Conservation (phyloP, 2,888 invertebrate genomes). For the Synanthedon vespiformis region DNA sequence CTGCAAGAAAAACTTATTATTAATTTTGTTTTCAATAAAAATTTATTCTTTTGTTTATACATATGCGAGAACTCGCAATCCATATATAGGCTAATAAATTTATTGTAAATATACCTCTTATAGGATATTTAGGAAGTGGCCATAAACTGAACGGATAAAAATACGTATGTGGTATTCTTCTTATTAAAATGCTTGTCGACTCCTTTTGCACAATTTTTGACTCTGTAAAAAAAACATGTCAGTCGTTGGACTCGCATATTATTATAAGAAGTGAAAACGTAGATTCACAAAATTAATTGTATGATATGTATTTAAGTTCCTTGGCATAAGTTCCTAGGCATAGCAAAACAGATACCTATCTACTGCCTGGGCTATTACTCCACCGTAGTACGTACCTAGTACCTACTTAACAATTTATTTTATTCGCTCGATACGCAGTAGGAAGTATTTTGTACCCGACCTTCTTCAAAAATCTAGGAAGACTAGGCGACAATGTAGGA, state of each 20-base stretch:
- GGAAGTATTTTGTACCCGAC: conserved; percentile 20
- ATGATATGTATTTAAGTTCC: too few species aligned
- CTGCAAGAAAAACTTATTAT: conserved; percentile 15
- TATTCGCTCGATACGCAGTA: conserved; percentile 7
- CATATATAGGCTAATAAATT: not conserved
- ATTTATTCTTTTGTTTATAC: not conserved
- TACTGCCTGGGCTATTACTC: too few species aligned
- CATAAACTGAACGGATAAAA: conserved; percentile 54
- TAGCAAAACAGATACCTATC: too few species aligned
- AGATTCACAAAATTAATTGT: too few species aligned
- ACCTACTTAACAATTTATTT: too few species aligned
- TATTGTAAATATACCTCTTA: conserved; percentile 22
- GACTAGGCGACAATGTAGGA: conserved; percentile 4
- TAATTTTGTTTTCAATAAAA: not conserved
- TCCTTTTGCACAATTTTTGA: conserved; percentile 42
- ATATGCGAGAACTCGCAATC: too few species aligned
- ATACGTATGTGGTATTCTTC: conserved; percentile 39
- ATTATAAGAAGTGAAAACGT: too few species aligned
- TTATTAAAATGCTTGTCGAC: conserved; percentile 29
- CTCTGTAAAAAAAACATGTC: conserved; percentile 36
- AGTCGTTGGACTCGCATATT: too few species aligned
- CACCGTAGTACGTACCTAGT: too few species aligned
- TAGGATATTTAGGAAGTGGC: conserved; percentile 46
- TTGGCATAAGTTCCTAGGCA: too few species aligned
- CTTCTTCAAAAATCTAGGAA: conserved; percentile 24